A percentile compares a stretch with the other conserved stretches of the same genome.
phyloP scores from a whole-genome alignment of 2,113 vertebrate species.

The Syrrhaptes paradoxus region DNA sequence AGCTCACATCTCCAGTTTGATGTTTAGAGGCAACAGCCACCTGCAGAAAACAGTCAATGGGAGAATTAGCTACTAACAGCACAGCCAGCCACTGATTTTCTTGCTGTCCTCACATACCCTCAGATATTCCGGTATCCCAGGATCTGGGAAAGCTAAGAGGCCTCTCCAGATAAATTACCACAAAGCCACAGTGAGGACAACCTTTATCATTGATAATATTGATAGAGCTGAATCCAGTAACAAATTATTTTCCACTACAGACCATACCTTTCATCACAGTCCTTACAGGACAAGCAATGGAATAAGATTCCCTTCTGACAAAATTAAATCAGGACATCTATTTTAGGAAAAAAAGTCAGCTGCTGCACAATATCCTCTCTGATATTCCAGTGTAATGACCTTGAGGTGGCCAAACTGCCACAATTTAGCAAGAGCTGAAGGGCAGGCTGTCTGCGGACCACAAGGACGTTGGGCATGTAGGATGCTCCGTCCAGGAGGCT shows the following conservation, averaged over 20 bases:
- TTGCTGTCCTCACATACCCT: neutral
- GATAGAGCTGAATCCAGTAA: neutral
- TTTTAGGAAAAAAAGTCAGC: neutral
- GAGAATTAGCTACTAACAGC: neutral
- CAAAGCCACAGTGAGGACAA: neutral
- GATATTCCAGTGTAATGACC: neutral
- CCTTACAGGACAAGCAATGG: neutral
- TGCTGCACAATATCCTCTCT: neutral
- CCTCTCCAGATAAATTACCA: neutral
- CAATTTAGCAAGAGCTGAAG: neutral
- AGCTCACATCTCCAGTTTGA: neutral
- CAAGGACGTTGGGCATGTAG: fast-evolving
- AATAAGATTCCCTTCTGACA: neutral
- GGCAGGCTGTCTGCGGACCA: neutral
- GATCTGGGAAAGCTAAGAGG: neutral
- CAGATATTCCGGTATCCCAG: neutral
- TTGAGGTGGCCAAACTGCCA: fast-evolving
- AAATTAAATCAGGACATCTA: neutral
- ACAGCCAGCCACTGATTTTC: neutral
- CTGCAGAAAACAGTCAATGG: neutral
- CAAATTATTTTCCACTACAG: neutral
- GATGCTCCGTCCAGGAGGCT: neutral
- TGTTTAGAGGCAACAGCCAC: neutral
- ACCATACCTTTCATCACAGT: neutral
- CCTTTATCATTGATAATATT: neutral